Base-by-base conservation (phyloP, 92 coral and sea anemone species). In the Umimayanthus kanabou region DNA sequence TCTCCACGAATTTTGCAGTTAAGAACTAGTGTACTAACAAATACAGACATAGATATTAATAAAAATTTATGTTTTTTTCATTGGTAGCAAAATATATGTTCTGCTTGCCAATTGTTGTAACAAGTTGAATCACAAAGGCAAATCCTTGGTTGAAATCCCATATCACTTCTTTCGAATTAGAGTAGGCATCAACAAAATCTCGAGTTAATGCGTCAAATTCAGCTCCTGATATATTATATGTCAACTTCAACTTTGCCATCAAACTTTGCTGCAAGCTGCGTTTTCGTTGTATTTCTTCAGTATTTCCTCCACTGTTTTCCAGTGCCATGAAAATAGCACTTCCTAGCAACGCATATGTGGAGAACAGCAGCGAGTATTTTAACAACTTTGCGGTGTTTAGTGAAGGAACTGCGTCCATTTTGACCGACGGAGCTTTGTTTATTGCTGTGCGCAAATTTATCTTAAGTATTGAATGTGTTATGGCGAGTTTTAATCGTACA, bases 71-170 rank as follows among this genome's bases (percentile, higher is more conserved):
- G 4, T 15, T 53, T 53, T 50, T 9, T 2, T 53, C 2, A 15
- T 3, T 1, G 28, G 37, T 33, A 33, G 37, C 37, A 71, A 26
- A 71, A 28, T 16, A 1, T n/a, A 69, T 0, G 76, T 6, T 73
- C 16, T 33, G 20, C 77, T 73, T 73, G 30, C 77, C 77, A 33
- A 73, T 73, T 30, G 77, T 73, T 73, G 77, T 33, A 5, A 73
- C 45, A 73, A 73, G 77, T 20, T 73, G 77, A 73, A 73, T 73
- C 42, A 73, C 77, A 73, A 73, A 73, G 40, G 9, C 39, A 33
- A 73, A 73, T 28, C 77, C 77, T 2, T 20, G 77, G 42, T 73
- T 73, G 20, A 13, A 73, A 73, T 73, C 77, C 77, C 77, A 73
- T 33, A 16, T 28, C n/a, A 23, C 22, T 16, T 37, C 40, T 28